These are phyloP conservation scores for Malurus melanocephalus DNA, from an alignment of 2,113 vertebrate species.

Conservation along the genomic window DNA sequence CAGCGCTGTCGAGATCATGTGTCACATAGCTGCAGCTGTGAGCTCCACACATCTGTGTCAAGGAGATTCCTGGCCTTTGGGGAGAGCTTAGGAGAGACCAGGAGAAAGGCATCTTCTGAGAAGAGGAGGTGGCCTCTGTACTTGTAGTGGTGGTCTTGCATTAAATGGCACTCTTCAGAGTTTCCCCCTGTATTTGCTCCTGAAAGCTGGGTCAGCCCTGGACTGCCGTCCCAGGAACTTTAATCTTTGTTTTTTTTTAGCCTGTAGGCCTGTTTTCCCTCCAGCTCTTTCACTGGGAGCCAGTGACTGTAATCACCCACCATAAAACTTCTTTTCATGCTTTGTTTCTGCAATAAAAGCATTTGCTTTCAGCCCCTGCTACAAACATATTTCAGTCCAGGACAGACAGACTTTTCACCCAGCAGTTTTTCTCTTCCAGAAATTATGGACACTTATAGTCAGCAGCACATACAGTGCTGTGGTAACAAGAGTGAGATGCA, in stretches of 20 bases:
- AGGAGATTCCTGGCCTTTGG: background rate
- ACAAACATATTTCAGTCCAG: background rate
- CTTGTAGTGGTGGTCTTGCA: background rate
- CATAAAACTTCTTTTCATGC: background rate
- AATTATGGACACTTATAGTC: conserved; percentile 49
- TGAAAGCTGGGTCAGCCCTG: background rate
- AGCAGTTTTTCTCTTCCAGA: conserved; percentile 67
- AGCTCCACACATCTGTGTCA: background rate
- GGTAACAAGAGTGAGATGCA: background rate
- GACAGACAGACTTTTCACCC: background rate
- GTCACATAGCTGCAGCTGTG: accelerated
- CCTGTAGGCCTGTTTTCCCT: background rate
- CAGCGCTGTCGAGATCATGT: background rate
- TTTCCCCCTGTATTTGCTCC: background rate
- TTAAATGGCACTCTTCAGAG: background rate
- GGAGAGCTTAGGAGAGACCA: background rate
- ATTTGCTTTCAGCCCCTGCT: background rate
- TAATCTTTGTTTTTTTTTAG: background rate
- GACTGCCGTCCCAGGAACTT: background rate
- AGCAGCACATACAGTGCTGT: conserved; percentile 15
- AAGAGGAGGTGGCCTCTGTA: background rate
- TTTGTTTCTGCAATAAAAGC: background rate
- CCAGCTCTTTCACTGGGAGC: background rate
- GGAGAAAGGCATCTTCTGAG: background rate
- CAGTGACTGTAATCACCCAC: background rate